Evolutionary conservation across 2,888 invertebrate genomes (phyloP), one percentile per base, ranked within the genome.

Genomic region (Andrena minutula): DNA sequence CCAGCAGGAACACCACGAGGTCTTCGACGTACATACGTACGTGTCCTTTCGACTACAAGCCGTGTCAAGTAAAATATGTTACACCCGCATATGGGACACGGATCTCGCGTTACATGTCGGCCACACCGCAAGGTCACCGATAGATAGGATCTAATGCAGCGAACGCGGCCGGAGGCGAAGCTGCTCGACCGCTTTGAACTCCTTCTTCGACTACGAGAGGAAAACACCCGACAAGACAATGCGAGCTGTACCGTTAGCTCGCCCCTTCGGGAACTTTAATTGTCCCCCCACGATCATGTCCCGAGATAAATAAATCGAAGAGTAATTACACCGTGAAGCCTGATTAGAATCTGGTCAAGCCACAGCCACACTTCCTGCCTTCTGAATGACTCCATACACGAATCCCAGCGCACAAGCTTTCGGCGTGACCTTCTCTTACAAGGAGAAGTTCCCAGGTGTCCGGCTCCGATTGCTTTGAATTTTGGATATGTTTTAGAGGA

Each of bases 71-170:
- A 73, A 88, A 87, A 84, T 85, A 86, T 85, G 86, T 86, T 84
- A 85, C 88, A 87, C 88, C 89, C 89, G 89, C 88, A 89, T 89
- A 90, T 88, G 84, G 90, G 90, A 89, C 90, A 87, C 88, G 89
- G 87, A 86, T 90, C 89, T 90, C 89, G 86, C 81, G 86, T 91
- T 91, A 88, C 90, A 77, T 61, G 84, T 76, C 73, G 75, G 68
- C 80, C 78, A 79, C 75, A 88, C 88, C 90, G 89, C 90, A 91
- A 91, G 90, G 90, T 90, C 89, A 83, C 66, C 86, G 79, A 83
- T 82, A 89, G 90, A 89, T 90, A 86, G 79, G 85, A 89, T 90
- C 87, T 79, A 83, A 76, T 56, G 64, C 68, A 81, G 79, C 79
- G 81, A 70, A 81, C 32, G 68, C 58, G 76, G 61, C 75, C 69